Base-by-base conservation (phyloP, 2,888 invertebrate species). In the Polymixis lichenea region DNA sequence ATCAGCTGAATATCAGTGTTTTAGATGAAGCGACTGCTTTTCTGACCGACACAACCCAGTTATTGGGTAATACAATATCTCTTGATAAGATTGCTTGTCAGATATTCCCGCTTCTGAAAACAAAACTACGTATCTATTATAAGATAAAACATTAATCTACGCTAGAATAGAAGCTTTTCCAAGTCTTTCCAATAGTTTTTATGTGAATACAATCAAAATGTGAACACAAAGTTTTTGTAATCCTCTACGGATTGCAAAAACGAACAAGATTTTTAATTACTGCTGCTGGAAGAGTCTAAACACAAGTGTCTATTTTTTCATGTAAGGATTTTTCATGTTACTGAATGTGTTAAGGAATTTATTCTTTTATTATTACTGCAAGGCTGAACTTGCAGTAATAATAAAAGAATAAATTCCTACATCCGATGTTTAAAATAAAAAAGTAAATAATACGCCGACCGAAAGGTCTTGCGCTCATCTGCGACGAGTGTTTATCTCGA, bases 201-300 rank as follows among this genome's bases (percentile, higher is more conserved):
- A 67, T 60, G 53, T 55, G 67, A 62, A 55, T n/a, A n/a, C n/a
- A n/a, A n/a, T n/a, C n/a, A n/a, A n/a, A n/a, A n/a, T n/a, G n/a
- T n/a, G n/a, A n/a, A n/a, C n/a, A n/a, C n/a, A n/a, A n/a, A n/a
- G n/a, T n/a, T n/a, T n/a, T n/a, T n/a, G n/a, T n/a, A n/a, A n/a
- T n/a, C n/a, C n/a, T n/a, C n/a, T n/a, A n/a, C n/a, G 46, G 25
- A 22, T 55, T 17, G 51, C 55, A 74, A 82, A 82, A 78, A 79
- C 51, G 61, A 79, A 75, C 61, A 74, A 65, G 66, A 61, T 60
- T 83, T 84, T 77, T 86, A 79, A 82, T 86, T 75, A 83, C 68
- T 53, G 32, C 58, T 65, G 15, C 38, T 61, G 55, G 28, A 72
- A 68, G n/a, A 71, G 55, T 15, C 53, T 68, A 51, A 66, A 78